These are phyloP conservation scores for Phaedon cochleariae DNA, from an alignment of 2,888 invertebrate species.

Conservation along the genomic window DNA sequence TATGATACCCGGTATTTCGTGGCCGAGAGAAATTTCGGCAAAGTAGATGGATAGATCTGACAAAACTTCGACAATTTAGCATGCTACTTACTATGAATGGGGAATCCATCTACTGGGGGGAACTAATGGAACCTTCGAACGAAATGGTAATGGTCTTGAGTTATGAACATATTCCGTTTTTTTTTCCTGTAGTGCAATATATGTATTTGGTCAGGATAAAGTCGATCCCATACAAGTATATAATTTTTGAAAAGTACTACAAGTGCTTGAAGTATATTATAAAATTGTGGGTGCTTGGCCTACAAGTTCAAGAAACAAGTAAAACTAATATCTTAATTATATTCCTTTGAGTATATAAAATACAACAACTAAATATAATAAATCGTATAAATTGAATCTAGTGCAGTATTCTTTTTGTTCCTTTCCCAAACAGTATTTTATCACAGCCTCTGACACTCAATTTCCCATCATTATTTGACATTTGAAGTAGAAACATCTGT, in stretches of 20 bases:
- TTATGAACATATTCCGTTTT: conserved; percentile 12
- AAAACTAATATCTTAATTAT: conserved; percentile 50
- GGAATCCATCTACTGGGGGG: neutral
- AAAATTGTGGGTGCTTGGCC: conserved; percentile 52
- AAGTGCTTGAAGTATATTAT: conserved; percentile 46
- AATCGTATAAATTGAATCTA: conserved; percentile 25
- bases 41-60: too few species aligned
- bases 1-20: too few species aligned
- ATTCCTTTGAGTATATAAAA: conserved; percentile 54
- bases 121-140: conserved; percentile 1
- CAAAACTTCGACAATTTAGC: too few species aligned
- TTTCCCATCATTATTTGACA: too few species aligned
- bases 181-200: conserved; percentile 33
- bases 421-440: neutral
- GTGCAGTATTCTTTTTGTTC: conserved; percentile 4
- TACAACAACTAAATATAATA: conserved; percentile 54
- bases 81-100: too few species aligned
- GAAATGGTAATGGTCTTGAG: conserved; percentile 3
- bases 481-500: too few species aligned
- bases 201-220: conserved; percentile 2
- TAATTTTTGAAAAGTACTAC: conserved; percentile 36
- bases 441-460: too few species aligned
- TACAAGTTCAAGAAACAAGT: conserved; percentile 44
- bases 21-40: too few species aligned
- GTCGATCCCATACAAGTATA: conserved; percentile 37